phyloP scores from a whole-genome alignment of 92 coral and sea anemone species.

The Phenganax subtilis region DNA sequence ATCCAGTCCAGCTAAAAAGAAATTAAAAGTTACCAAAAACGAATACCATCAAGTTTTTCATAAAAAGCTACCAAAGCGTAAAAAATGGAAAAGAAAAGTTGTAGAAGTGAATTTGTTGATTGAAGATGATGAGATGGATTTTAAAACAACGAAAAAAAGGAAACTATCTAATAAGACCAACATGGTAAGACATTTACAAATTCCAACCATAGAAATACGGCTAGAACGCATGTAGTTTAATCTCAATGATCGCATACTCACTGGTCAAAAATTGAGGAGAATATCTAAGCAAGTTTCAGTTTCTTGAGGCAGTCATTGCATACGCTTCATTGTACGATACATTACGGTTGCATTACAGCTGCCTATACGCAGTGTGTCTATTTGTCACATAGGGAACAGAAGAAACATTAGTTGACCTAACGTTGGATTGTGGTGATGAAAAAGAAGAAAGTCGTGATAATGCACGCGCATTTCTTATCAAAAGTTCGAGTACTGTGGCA shows the following conservation, averaged over 20 bases:
- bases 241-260: no score
- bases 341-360: no score
- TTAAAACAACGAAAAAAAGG: background rate
- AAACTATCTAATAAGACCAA: background rate
- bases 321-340: no score
- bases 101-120: background rate
- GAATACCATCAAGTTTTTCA: background rate
- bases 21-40: background rate
- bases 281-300: no score
- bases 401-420: slow-evolving; percentile 15
- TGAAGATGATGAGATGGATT: background rate
- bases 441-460: background rate
- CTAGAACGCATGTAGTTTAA: no score
- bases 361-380: no score
- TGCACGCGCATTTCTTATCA: background rate
- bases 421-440: slow-evolving; percentile 6
- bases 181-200: no score
- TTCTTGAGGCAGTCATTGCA: no score
- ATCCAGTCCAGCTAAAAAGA: background rate
- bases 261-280: no score
- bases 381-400: slow-evolving; percentile 21
- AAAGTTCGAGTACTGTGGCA: no score
- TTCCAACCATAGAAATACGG: no score
- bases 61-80: background rate
- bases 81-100: background rate